Evolutionary conservation across 2,888 invertebrate genomes (phyloP).

Genomic region (Congeria kusceri): DNA sequence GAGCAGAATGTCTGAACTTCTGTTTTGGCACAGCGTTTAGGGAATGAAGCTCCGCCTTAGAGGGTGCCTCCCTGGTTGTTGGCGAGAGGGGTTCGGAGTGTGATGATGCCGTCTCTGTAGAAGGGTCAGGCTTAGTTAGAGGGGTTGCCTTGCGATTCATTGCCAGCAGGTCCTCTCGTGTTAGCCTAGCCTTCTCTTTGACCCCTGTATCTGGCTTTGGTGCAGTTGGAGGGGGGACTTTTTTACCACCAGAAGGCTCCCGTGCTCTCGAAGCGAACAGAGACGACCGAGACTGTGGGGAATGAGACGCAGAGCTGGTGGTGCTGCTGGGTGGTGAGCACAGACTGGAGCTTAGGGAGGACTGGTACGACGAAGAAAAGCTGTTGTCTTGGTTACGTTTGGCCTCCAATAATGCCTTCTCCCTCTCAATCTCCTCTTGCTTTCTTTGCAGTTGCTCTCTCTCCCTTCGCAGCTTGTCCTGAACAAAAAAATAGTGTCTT

Average conservation of each 20-base stretch:
- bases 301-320: slow-evolving; percentile 32
- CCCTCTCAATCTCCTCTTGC: slow-evolving; percentile 69
- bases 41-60: slow-evolving; percentile 72
- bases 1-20: slow-evolving; percentile 63
- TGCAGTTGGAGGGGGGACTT: slow-evolving; percentile 50
- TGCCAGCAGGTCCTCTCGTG: slow-evolving; percentile 76
- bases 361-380: slow-evolving; percentile 12
- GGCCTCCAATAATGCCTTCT: slow-evolving; percentile 71
- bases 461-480: slow-evolving; percentile 65
- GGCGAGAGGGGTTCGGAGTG: slow-evolving; percentile 29
- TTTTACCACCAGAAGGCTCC: slow-evolving; percentile 6
- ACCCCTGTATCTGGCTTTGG: slow-evolving; percentile 52
- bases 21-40: slow-evolving; percentile 80
- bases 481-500: neutral
- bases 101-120: slow-evolving; percentile 9
- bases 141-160: slow-evolving; percentile 80
- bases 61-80: slow-evolving; percentile 65
- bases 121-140: slow-evolving; percentile 61
- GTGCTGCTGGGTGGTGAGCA: slow-evolving; percentile 40
- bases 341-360: slow-evolving; percentile 30
- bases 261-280: slow-evolving; percentile 46
- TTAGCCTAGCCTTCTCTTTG: slow-evolving; percentile 53
- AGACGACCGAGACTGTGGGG: slow-evolving; percentile 52
- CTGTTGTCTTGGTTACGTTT: slow-evolving; percentile 32
- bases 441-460: slow-evolving; percentile 65